phyloP scores from a whole-genome alignment of 2,888 invertebrate genomes.

The Hirtodrosophila trivittata region DNA sequence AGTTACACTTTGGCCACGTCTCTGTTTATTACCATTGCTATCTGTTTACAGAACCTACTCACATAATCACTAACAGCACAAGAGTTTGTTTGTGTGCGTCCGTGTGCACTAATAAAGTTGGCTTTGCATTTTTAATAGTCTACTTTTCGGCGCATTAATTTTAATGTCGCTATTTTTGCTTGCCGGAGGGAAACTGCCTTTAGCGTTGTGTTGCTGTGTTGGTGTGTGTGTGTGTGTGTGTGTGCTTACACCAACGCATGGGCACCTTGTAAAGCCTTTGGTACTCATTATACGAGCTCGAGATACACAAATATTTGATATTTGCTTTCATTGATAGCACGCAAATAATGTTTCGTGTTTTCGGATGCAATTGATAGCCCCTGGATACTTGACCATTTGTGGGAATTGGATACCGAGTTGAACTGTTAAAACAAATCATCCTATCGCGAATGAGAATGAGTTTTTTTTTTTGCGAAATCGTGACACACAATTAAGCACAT shows the following conservation, averaged over 20 bases:
- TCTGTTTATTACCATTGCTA: constrained; percentile 16
- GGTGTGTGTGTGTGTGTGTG: constrained; percentile 5
- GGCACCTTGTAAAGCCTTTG: constrained; percentile 26
- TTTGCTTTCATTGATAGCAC: constrained; percentile 24
- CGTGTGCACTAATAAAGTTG: constrained; percentile 61
- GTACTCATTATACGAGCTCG: constrained; percentile 30
- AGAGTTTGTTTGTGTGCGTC: constrained; percentile 8
- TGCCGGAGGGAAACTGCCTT: background rate
- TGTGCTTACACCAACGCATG: background rate
- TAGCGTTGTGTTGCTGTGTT: background rate
- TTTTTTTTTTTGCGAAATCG: constrained; percentile 1
- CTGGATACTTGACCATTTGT: constrained; percentile 17
- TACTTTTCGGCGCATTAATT: constrained; percentile 76
- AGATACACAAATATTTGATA: constrained; percentile 42
- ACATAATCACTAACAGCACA: constrained; percentile 29
- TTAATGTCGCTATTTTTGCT: constrained; percentile 54
- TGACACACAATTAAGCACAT: constrained; percentile 11
- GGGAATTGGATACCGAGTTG: constrained; percentile 16
- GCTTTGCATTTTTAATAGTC: constrained; percentile 69
- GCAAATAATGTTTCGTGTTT: constrained; percentile 28
- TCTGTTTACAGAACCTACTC: constrained; percentile 43
- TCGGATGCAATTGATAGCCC: constrained; percentile 17
- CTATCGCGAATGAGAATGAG: constrained; percentile 58
- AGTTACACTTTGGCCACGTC: constrained; percentile 11
- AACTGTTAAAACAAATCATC: constrained; percentile 21